Evolutionary conservation across 2,797 vertebrate genomes (phyloP).

Genomic region (Enteromius anoplus): DNA sequence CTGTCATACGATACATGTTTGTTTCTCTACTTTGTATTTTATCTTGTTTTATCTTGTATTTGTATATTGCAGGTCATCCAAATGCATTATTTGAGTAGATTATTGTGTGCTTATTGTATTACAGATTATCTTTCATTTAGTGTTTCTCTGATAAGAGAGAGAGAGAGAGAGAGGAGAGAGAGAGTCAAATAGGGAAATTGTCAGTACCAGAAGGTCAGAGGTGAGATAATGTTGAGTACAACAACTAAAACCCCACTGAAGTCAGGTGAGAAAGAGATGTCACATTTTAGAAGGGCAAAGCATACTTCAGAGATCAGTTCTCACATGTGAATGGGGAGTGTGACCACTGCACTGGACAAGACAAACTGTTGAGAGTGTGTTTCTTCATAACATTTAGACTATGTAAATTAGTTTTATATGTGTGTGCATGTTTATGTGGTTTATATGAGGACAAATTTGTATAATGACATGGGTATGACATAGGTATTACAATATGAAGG

Average conservation of each 20-base stretch:
- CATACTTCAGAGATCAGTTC: neutral
- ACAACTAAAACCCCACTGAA: neutral
- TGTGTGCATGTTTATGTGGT: no score
- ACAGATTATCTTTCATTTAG: slow-evolving; percentile 7
- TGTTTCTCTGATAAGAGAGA: neutral
- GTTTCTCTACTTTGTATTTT: neutral
- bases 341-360: neutral
- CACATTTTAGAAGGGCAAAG: neutral
- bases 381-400: neutral
- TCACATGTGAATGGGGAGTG: neutral
- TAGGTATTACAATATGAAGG: no score
- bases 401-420: no score
- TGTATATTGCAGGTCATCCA: neutral
- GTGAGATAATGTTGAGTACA: neutral
- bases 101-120: neutral
- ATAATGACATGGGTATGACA: no score
- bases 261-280: neutral
- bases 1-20: neutral
- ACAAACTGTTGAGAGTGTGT: neutral
- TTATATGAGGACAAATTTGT: no score
- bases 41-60: neutral
- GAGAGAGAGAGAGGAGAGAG: no score
- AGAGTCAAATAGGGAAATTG: neutral
- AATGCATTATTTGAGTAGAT: neutral
- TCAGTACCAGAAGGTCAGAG: neutral